Evolutionary conservation across 1,140 invertebrate species (phyloP), one percentile per base, ranked within the genome.

Genomic region (Maniola jurtina): DNA sequence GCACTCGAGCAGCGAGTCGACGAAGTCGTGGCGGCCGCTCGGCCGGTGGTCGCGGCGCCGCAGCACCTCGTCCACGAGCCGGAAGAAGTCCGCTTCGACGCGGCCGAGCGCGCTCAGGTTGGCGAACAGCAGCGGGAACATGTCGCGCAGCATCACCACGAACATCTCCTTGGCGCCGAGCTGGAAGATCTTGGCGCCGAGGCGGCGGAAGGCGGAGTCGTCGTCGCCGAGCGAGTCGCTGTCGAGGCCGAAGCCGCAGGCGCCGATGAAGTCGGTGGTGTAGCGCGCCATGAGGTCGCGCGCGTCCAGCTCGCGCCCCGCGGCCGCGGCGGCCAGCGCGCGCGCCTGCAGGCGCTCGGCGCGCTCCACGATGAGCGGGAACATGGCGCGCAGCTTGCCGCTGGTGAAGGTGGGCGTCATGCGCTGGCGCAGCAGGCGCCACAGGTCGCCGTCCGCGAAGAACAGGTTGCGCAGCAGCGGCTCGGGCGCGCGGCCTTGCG

Each of bases 41-140:
- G 70, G 66, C 10, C 58, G 48, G 34, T 14, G 45, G 47, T 64
- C 55, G 57, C 70, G 60, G 42, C 60, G 42, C 25, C 25, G 10
- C 13, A 65, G 58, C n/a, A 69, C 60, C 47, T 48, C 61, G 14
- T 56, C 57, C 15, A 72, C 36, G 4, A n/a, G 50, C 45, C 16
- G 66, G 47, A 0, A 38, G 50, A 56, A 60, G 34, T 10, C 66
- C 9, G 13, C 25, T 45, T 42, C 38, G 52, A 33, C 57, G 48
- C 48, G 48, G 62, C n/a, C 36, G 10, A 2, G 50, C 72, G 8
- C 83, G 35, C 0, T 78, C 81, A 0, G 81, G 74, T 5, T 67
- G 52, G 64, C 82, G 75, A 69, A 94, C 7, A 59, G 94, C 5
- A 6, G 62, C 61, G 10, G 69, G 69, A n/a, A 63, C 36, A 15